phyloP scores from a whole-genome alignment of 1,140 invertebrate species.

The Hyposmocoma kahamanoa region DNA sequence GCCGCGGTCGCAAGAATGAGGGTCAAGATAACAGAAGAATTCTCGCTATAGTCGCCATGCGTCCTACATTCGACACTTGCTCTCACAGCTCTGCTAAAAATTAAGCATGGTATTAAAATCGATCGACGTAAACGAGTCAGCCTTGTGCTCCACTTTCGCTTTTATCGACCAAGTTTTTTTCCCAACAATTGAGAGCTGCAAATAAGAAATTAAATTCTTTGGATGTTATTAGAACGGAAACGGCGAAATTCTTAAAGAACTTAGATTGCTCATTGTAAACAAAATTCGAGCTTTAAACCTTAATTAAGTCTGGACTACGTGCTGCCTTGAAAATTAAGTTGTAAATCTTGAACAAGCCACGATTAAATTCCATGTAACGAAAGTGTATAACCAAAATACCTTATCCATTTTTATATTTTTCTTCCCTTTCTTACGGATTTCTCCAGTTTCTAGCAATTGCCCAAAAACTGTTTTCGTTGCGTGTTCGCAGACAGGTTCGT shows the following conservation, averaged over 20 bases:
- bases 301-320: too few species aligned
- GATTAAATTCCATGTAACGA: too few species aligned
- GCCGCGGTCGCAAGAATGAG: slow-evolving; percentile 42
- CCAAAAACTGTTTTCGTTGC: too few species aligned
- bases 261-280: too few species aligned
- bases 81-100: slow-evolving; percentile 8
- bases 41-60: slow-evolving; percentile 23
- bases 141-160: slow-evolving; percentile 26
- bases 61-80: slow-evolving; percentile 24
- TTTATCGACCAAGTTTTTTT: slow-evolving; percentile 23
- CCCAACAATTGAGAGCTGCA: slow-evolving; percentile 10
- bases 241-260: not conserved
- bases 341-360: too few species aligned
- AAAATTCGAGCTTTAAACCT: too few species aligned
- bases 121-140: slow-evolving; percentile 20
- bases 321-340: too few species aligned
- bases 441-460: too few species aligned
- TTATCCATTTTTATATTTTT: too few species aligned
- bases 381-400: too few species aligned
- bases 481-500: too few species aligned
- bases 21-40: slow-evolving; percentile 54
- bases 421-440: too few species aligned
- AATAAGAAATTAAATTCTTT: not conserved
- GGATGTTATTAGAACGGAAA: not conserved
- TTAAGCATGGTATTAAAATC: slow-evolving; percentile 3